Evolutionary conservation across 2,797 vertebrate genomes (phyloP).

Genomic region (Schizothorax lantsangensis): DNA sequence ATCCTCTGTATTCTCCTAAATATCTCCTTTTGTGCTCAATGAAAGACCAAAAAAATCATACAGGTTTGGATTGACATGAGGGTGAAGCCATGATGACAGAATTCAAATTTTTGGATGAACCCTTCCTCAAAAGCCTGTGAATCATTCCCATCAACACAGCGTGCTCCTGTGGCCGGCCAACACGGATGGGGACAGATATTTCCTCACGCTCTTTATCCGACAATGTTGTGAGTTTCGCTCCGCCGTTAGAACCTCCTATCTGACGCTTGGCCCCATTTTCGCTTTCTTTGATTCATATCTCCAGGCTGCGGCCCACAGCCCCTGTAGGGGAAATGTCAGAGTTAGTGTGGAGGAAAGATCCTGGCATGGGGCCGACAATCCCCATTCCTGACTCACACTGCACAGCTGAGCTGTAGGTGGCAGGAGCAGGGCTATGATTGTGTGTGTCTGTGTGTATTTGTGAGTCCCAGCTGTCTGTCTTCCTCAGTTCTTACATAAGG

Average conservation of each 20-base stretch:
- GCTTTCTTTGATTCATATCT: constrained; percentile 70
- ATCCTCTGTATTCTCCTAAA: not conserved
- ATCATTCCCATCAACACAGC: not conserved
- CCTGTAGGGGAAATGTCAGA: constrained; percentile 74
- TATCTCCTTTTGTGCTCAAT: not conserved
- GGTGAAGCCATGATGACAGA: not conserved
- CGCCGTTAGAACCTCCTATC: not conserved
- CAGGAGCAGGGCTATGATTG: constrained; percentile 54
- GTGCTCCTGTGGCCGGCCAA: not conserved
- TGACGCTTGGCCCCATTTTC: constrained; percentile 15
- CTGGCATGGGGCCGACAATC: constrained; percentile 61
- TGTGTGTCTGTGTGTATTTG: constrained; percentile 46
- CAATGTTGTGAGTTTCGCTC: constrained; percentile 6
- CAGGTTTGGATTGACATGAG: not conserved
- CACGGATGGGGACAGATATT: not conserved
- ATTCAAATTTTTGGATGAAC: not conserved
- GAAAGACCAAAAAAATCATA: not conserved
- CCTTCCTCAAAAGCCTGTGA: not conserved
- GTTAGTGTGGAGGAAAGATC: constrained; percentile 67
- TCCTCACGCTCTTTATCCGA: constrained; percentile 3
- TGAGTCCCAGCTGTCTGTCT: constrained; percentile 46
- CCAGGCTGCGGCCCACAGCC: constrained; percentile 66
- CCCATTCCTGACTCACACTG: constrained; percentile 63
- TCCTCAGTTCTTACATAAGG: constrained; percentile 59
- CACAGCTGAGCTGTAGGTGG: constrained; percentile 71